These are phyloP conservation scores for Coluber constrictor DNA, from an alignment of 2,797 vertebrate species.

Conservation along the genomic window DNA sequence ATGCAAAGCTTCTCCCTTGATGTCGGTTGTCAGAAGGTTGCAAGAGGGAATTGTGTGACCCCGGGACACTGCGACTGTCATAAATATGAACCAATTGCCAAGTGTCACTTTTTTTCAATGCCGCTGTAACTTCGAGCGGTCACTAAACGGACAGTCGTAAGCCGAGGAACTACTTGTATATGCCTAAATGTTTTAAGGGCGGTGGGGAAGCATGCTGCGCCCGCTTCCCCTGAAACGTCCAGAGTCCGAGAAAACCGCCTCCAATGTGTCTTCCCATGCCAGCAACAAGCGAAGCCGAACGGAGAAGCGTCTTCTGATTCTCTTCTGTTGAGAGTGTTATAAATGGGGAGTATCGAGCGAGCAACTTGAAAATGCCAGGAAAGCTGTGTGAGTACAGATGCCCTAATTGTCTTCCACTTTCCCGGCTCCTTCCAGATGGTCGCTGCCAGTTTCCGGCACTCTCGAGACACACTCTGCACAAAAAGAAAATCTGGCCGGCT, in stretches of 20 bases:
- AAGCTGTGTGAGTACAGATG: not conserved
- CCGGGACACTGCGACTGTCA: not conserved
- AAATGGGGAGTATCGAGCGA: constrained; percentile 16
- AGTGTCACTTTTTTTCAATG: not conserved
- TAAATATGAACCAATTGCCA: no score
- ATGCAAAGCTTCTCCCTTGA: no score
- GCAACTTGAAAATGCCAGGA: constrained; percentile 20
- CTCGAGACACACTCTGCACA: not conserved
- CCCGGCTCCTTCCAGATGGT: not conserved
- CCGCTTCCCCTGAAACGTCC: not conserved
- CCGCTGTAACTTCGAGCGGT: no score
- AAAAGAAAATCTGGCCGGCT: constrained; percentile 19
- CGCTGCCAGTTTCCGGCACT: not conserved
- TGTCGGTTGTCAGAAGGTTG: not conserved
- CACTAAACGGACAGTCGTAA: no score
- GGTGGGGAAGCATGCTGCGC: no score
- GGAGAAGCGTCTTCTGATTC: not conserved
- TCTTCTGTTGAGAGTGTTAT: not conserved
- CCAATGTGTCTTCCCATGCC: not conserved
- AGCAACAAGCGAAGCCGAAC: constrained; percentile 6
- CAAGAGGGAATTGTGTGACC: not conserved
- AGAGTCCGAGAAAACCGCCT: not conserved
- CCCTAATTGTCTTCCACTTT: constrained; percentile 17
- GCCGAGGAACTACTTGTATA: no score
- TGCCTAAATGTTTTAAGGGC: no score